Percentiles rank a stretch among this genome's conserved stretches.
Conservation (phyloP, 2,888 invertebrate genomes). For the Glyphotaelius pellucidus region DNA sequence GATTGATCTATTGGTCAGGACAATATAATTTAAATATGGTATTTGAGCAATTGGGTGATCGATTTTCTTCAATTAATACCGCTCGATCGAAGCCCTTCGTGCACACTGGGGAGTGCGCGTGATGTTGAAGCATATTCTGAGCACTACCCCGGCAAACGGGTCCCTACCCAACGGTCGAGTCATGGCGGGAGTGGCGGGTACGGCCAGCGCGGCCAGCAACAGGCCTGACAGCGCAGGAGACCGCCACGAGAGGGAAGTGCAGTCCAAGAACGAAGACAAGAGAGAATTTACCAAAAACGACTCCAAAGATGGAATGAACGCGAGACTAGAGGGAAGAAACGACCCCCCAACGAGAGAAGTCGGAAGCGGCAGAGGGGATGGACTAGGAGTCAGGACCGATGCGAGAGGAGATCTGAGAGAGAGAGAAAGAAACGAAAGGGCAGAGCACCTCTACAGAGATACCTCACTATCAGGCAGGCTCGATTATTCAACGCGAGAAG, state of each 20-base stretch:
- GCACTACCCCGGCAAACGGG: conserved; percentile 68
- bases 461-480: conserved; percentile 52
- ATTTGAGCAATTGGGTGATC: background rate
- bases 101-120: conserved; percentile 68
- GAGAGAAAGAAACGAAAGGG: conserved; percentile 47
- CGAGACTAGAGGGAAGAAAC: conserved; percentile 51
- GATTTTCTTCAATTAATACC: background rate
- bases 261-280: conserved; percentile 63
- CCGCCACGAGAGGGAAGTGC: conserved; percentile 71
- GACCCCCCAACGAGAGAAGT: conserved; percentile 61
- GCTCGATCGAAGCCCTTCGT: conserved; percentile 26
- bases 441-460: conserved; percentile 59
- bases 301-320: conserved; percentile 66
- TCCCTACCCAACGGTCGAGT: conserved; percentile 70
- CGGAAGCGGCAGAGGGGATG: conserved; percentile 64
- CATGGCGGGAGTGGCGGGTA: conserved; percentile 73
- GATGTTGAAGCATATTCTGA: conserved; percentile 86
- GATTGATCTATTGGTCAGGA: background rate
- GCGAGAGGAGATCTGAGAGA: conserved; percentile 63
- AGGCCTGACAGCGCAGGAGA: conserved; percentile 71
- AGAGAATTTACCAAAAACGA: conserved; percentile 63
- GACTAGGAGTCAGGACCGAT: conserved; percentile 65
- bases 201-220: conserved; percentile 72
- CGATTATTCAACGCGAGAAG: conserved; percentile 58
- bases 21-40: conserved; percentile 10